Evolutionary conservation across 2,888 invertebrate species (phyloP).

Genomic region (Hirtodrosophila duncani): DNA sequence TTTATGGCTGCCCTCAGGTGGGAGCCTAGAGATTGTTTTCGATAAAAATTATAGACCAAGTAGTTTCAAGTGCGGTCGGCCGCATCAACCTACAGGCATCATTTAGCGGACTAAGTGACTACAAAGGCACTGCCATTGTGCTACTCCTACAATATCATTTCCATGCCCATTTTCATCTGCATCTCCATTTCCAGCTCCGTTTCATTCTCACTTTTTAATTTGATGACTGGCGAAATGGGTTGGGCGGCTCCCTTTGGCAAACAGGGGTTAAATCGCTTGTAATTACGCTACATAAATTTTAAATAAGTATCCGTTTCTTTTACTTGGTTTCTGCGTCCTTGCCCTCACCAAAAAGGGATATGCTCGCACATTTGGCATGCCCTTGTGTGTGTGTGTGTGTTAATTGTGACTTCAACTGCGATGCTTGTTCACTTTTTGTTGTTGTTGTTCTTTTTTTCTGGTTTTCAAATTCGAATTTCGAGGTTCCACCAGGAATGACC

Average conservation of each 20-base stretch:
- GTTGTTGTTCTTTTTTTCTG: constrained; percentile 30
- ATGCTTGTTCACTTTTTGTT: background rate
- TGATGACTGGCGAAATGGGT: constrained; percentile 19
- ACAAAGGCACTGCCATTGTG: constrained; percentile 18
- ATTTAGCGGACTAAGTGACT: too few species aligned
- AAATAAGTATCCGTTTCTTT: constrained; percentile 73
- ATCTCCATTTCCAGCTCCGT: constrained; percentile 9
- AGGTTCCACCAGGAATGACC: constrained; percentile 47
- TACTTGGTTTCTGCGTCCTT: constrained; percentile 46
- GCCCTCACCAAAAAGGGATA: constrained; percentile 33
- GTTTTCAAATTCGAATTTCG: constrained; percentile 52
- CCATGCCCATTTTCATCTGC: background rate
- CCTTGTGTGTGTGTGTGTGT: constrained; percentile 52
- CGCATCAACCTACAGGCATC: background rate
- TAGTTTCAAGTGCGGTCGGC: constrained; percentile 41
- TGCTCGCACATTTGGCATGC: constrained; percentile 30
- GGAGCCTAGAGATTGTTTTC: constrained; percentile 47
- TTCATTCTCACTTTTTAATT: constrained; percentile 35
- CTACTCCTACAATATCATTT: constrained; percentile 6
- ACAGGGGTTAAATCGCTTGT: constrained; percentile 72
- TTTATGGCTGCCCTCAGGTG: constrained; percentile 26
- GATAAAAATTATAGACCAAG: constrained; percentile 69
- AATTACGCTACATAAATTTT: constrained; percentile 74
- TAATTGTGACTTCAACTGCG: constrained; percentile 54
- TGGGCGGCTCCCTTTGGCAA: constrained; percentile 35